Evolutionary conservation across 2,113 vertebrate genomes (phyloP).

Genomic region (Nothobranchius kuhntae): DNA sequence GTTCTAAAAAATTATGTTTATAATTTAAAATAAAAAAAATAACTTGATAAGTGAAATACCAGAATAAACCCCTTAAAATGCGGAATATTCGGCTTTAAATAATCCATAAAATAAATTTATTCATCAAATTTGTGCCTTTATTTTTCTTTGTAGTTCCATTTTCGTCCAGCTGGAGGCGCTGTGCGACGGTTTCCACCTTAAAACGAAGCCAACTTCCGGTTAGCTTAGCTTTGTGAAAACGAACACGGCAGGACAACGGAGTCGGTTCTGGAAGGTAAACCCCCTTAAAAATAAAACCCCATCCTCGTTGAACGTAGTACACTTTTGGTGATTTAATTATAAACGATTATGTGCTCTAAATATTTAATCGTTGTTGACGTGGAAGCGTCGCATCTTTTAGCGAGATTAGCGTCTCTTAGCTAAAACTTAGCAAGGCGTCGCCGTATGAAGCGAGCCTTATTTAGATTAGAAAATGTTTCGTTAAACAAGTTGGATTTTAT

Average conservation of each 20-base stretch:
- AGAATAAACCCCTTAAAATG: too few species aligned
- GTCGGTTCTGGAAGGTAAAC: constrained; percentile 51
- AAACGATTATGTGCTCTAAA: not conserved
- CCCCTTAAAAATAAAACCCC: rapidly evolving
- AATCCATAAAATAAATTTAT: too few species aligned
- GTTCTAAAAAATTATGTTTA: too few species aligned
- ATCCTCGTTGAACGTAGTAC: not conserved
- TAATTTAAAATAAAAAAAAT: too few species aligned
- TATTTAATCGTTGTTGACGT: not conserved
- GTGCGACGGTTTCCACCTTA: not conserved
- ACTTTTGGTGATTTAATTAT: not conserved
- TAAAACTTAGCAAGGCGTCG: not conserved
- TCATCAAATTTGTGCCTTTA: too few species aligned
- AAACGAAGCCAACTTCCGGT: constrained; percentile 1
- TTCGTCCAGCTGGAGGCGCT: constrained; percentile 22
- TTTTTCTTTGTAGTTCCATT: not conserved
- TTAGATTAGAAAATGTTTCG: too few species aligned
- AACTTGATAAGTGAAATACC: too few species aligned
- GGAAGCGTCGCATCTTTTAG: not conserved
- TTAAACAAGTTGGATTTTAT: too few species aligned
- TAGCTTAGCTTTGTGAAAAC: constrained; percentile 12
- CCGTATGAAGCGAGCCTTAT: too few species aligned
- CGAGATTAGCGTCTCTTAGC: not conserved
- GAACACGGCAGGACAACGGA: constrained; percentile 34
- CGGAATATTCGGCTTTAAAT: too few species aligned